Conservation (phyloP, 2,888 invertebrate species). For the Lypha dubia region DNA sequence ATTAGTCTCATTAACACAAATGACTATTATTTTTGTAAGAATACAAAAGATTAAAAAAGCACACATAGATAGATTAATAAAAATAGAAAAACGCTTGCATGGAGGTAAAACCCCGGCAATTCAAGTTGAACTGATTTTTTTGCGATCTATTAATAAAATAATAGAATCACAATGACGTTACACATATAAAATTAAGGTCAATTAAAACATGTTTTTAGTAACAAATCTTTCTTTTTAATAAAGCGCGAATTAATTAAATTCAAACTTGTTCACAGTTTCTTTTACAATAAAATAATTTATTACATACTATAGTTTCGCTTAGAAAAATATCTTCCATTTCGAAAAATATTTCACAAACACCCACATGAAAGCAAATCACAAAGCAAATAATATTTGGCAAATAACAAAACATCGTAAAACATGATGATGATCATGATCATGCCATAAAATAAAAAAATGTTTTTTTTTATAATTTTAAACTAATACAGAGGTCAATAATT, state of each 20-base stretch:
- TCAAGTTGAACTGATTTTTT: constrained; percentile 15
- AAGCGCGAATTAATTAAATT: not conserved
- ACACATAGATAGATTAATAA: not conserved
- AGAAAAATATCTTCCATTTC: constrained; percentile 8
- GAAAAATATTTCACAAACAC: constrained; percentile 26
- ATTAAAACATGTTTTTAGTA: constrained; percentile 5
- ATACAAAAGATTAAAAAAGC: too few relatives aligned
- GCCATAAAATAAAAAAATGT: not conserved
- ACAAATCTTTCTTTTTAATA: constrained; percentile 18
- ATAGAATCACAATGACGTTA: constrained; percentile 14
- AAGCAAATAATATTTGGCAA: constrained; percentile 22
- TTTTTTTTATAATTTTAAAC: constrained; percentile 19
- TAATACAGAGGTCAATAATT: constrained; percentile 28
- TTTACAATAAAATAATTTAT: not conserved
- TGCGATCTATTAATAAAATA: not conserved
- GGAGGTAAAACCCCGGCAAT: constrained; percentile 5
- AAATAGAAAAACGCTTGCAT: constrained; percentile 1
- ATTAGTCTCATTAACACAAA: too few relatives aligned
- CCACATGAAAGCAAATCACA: constrained; percentile 7
- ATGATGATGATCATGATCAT: not conserved
- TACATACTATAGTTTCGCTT: constrained; percentile 11
- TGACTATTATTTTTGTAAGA: too few relatives aligned
- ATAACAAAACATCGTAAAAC: not conserved
- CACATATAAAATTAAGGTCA: constrained; percentile 31
- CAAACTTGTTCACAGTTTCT: not conserved